Evolutionary conservation across 2,888 invertebrate species (phyloP).

Genomic region (Salticus scenicus): DNA sequence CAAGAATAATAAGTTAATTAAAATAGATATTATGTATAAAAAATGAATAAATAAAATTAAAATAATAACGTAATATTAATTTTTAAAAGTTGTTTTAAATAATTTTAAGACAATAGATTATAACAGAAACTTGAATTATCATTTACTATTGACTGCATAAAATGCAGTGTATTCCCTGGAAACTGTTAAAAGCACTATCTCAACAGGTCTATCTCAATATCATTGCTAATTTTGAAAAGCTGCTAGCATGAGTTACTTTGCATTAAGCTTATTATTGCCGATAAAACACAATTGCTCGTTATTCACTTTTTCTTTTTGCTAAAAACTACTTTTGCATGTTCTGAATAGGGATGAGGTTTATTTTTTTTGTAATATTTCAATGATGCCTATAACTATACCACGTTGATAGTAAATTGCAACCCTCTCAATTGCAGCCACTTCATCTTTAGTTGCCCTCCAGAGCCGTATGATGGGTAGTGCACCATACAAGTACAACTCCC

Average conservation of each 20-base stretch:
- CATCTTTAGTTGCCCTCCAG: slow-evolving; percentile 68
- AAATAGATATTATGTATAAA: too few species aligned
- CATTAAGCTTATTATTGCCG: not conserved
- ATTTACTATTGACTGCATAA: too few species aligned
- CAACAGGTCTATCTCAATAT: not conserved
- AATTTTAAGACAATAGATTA: too few species aligned
- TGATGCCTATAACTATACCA: slow-evolving; percentile 6
- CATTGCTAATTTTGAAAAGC: not conserved
- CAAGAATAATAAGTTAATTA: too few species aligned
- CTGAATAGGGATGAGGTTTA: slow-evolving; percentile 27
- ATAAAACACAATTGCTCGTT: not conserved
- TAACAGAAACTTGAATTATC: too few species aligned
- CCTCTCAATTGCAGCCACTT: slow-evolving; percentile 67
- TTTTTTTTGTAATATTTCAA: slow-evolving; percentile 28
- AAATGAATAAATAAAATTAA: too few species aligned
- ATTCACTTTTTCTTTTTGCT: not conserved
- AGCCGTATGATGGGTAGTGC: slow-evolving; percentile 68
- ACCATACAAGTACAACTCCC: slow-evolving; percentile 68
- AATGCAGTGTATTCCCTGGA: too few species aligned
- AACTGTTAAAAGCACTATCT: too few species aligned
- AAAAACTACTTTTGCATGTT: not conserved
- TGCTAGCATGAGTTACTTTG: slow-evolving; percentile 4
- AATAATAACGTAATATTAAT: too few species aligned
- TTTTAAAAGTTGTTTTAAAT: too few species aligned
- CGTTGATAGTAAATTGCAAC: slow-evolving; percentile 52